A percentile compares a stretch with the other conserved stretches of the same genome.
Evolutionary conservation across 2,888 invertebrate species (phyloP).

Genomic region (Platycnemis pennipes): DNA sequence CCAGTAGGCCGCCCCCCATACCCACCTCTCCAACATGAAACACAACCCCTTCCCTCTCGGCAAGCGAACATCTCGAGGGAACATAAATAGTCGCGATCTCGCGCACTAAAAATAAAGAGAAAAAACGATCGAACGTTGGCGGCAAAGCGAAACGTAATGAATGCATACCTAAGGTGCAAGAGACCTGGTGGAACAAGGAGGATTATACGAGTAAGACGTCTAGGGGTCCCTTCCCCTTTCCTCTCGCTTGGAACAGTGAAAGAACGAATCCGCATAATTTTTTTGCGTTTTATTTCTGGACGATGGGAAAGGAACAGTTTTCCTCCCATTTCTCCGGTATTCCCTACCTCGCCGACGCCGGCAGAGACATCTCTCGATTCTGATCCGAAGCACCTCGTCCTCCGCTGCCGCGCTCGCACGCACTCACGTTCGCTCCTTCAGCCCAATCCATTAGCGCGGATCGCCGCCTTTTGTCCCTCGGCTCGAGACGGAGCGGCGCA

Average conservation of each 20-base stretch:
- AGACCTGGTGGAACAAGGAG: not conserved
- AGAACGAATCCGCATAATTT: not conserved
- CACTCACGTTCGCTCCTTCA: not conserved
- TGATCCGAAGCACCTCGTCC: not conserved
- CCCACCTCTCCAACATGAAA: too few relatives aligned
- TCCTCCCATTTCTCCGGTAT: not conserved
- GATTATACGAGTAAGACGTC: not conserved
- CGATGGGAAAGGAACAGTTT: not conserved
- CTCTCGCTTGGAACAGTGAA: not conserved
- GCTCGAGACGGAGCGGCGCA: not conserved
- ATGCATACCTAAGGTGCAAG: too few relatives aligned
- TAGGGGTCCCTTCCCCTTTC: not conserved
- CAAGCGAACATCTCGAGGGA: too few relatives aligned
- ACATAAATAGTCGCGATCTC: too few relatives aligned
- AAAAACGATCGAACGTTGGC: too few relatives aligned
- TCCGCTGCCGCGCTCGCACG: not conserved
- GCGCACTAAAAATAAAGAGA: too few relatives aligned
- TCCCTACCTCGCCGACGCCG: not conserved
- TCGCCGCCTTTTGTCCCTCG: not conserved
- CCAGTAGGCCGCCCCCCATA: too few relatives aligned
- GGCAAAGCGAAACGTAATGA: too few relatives aligned
- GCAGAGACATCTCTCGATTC: not conserved
- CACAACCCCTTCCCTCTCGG: too few relatives aligned
- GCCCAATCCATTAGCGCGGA: slow-evolving; percentile 35
- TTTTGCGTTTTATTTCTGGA: not conserved